Conservation (phyloP, 2,797 vertebrate genomes). For the Coluber constrictor region DNA sequence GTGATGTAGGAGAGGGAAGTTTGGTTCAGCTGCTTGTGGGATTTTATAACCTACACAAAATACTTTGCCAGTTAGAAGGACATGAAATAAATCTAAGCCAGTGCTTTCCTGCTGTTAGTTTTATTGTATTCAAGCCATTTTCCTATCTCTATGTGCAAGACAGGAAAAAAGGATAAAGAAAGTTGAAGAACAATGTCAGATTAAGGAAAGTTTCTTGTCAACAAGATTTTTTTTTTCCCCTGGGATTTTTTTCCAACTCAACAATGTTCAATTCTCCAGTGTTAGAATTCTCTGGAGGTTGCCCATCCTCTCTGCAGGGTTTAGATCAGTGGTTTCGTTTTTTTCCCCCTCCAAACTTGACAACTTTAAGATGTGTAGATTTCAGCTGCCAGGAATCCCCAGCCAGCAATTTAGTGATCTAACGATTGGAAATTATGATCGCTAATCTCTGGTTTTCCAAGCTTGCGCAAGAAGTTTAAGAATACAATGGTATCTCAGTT, state of each 20-base stretch:
- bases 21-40: background rate
- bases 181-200: background rate
- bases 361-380: background rate
- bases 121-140: background rate
- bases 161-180: background rate
- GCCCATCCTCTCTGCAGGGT: background rate
- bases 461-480: background rate
- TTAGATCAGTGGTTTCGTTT: background rate
- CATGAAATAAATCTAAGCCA: background rate
- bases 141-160: background rate
- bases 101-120: background rate
- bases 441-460: background rate
- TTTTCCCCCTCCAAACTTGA: accelerated
- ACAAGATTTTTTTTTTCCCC: too few species aligned
- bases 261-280: background rate
- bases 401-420: background rate
- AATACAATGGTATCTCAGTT: background rate
- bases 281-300: background rate
- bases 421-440: background rate
- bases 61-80: background rate
- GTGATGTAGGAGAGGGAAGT: background rate
- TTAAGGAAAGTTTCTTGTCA: background rate
- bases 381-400: background rate
- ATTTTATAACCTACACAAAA: background rate
- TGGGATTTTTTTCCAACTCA: background rate